phyloP scores from a whole-genome alignment of 2,113 vertebrate genomes.

The Oreochromis niloticus region DNA sequence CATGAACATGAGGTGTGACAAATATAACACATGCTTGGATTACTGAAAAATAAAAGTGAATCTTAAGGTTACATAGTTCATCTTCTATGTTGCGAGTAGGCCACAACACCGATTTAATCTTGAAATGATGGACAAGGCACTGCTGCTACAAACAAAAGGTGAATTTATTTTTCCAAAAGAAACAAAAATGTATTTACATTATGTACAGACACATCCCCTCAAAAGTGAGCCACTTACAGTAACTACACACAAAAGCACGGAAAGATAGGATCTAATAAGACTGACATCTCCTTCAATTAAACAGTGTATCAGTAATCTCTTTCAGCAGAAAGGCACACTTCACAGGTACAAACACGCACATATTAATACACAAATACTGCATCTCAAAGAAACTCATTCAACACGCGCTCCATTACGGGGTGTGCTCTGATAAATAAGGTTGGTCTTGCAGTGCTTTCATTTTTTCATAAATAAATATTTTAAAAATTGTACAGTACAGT shows the following conservation, averaged over 20 bases:
- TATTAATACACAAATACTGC: constrained; percentile 42
- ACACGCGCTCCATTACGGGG: constrained; percentile 42
- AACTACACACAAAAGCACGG: constrained; percentile 32
- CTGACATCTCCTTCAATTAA: constrained; percentile 33
- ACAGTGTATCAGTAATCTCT: constrained; percentile 63
- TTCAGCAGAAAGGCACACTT: constrained; percentile 60
- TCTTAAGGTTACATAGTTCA: not conserved
- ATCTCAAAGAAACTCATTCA: constrained; percentile 31
- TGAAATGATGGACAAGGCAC: not conserved
- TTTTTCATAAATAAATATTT: constrained; percentile 71
- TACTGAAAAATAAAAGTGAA: not conserved
- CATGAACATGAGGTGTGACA: not conserved
- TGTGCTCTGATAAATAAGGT: constrained; percentile 68
- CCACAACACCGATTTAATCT: not conserved
- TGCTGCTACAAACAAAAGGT: constrained; percentile 45
- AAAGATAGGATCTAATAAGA: constrained; percentile 6
- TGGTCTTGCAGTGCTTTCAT: constrained; percentile 72
- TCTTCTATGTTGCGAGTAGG: not conserved
- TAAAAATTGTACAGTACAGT: constrained; percentile 60
- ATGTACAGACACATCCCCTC: constrained; percentile 57
- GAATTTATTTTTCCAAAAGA: constrained; percentile 58
- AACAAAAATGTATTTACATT: constrained; percentile 60
- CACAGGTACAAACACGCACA: constrained; percentile 22
- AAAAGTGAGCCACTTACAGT: constrained; percentile 25
- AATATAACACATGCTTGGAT: accelerated